Percentiles rank a stretch among this genome's conserved stretches.
Evolutionary conservation across 2,797 vertebrate species (phyloP).

Genomic region (Paguma larvata): DNA sequence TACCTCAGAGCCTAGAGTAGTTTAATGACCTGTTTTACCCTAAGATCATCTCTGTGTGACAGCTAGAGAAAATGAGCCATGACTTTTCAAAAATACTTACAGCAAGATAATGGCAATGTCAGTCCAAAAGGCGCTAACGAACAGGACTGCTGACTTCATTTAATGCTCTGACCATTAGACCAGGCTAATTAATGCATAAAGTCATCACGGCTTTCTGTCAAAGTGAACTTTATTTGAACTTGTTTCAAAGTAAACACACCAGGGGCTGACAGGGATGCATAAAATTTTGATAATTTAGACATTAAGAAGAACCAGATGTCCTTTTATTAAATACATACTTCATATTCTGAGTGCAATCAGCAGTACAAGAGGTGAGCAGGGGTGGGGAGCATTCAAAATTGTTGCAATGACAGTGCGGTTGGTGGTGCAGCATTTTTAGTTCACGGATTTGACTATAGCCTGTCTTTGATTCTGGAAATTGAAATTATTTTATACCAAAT

Average conservation of each 20-base stretch:
- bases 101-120: constrained; percentile 9
- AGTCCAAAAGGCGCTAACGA: not conserved
- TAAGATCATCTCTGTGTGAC: not conserved
- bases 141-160: not conserved
- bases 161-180: constrained; percentile 45
- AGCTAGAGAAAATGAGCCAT: constrained; percentile 11
- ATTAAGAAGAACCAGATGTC: constrained; percentile 70
- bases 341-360: not conserved
- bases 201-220: constrained; percentile 44
- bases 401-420: not conserved
- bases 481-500: constrained; percentile 7
- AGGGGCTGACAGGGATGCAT: constrained; percentile 42
- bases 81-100: constrained; percentile 1
- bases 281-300: constrained; percentile 73
- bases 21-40: not conserved
- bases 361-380: not conserved
- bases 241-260: constrained; percentile 72
- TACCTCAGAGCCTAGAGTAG: not conserved
- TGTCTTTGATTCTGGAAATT: not conserved
- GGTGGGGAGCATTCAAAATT: not conserved
- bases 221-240: constrained; percentile 76
- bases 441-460: not conserved
- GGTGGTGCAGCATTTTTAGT: not conserved
- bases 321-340: constrained; percentile 73
- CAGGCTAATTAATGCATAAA: constrained; percentile 58